phyloP scores from a whole-genome alignment of 2,113 vertebrate genomes.

The Heliornis fulica region DNA sequence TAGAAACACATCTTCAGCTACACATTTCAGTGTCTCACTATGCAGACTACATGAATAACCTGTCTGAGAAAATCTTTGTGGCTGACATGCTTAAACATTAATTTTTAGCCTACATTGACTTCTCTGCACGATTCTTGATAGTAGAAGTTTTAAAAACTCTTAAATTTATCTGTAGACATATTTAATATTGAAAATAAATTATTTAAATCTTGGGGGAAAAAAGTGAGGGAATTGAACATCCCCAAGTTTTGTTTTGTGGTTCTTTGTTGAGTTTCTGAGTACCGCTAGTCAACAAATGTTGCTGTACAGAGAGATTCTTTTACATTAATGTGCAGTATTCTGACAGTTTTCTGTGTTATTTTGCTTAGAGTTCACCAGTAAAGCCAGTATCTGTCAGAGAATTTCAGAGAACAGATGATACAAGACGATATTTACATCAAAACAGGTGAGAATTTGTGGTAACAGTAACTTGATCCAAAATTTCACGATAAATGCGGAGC shows the following conservation, averaged over 20 bases:
- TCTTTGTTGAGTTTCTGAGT: neutral
- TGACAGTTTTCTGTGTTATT: neutral
- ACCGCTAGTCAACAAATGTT: neutral
- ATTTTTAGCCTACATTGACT: neutral
- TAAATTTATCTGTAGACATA: neutral
- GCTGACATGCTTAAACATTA: neutral
- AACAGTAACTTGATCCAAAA: neutral
- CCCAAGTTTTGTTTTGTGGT: neutral
- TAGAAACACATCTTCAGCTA: neutral
- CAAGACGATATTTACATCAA: conserved; percentile 72
- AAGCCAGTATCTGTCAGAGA: conserved; percentile 73
- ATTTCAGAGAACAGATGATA: conserved; percentile 79
- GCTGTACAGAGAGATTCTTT: neutral
- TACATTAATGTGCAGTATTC: neutral
- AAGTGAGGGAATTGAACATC: neutral
- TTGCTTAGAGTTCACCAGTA: conserved; percentile 79
- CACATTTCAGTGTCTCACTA: neutral
- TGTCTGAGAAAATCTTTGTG: neutral
- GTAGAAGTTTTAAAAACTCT: neutral
- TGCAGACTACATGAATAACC: neutral
- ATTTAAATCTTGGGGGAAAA: neutral
- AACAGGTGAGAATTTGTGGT: conserved; percentile 76
- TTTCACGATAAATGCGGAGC: neutral
- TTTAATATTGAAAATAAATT: neutral
- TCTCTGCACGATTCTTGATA: neutral